These are phyloP conservation scores for Caenorhabditis zanzibari DNA, from an alignment of 2,888 invertebrate genomes.

Conservation along the genomic window DNA sequence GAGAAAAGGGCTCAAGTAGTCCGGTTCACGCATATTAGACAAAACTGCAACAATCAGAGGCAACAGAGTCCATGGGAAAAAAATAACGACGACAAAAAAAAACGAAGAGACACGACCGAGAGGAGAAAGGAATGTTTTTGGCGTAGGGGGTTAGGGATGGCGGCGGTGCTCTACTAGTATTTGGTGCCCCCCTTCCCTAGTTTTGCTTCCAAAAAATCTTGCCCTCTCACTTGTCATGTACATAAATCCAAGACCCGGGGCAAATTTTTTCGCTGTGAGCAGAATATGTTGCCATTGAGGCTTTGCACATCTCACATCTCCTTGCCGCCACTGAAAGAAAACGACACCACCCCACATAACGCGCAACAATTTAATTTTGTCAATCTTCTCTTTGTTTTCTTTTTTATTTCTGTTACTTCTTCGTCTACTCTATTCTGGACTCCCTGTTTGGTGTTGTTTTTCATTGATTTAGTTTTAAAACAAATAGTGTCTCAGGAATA, in stretches of 20 bases:
- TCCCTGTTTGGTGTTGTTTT: constrained; percentile 4
- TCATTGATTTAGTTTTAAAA: not conserved
- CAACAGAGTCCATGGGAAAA: constrained; percentile 40
- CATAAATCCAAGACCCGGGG: constrained; percentile 48
- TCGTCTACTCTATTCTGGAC: not conserved
- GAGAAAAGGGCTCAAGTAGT: constrained; percentile 55
- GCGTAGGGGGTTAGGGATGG: constrained; percentile 20
- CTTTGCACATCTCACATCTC: constrained; percentile 42
- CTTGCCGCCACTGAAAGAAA: constrained; percentile 32
- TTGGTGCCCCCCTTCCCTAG: constrained; percentile 30
- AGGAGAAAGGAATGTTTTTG: constrained; percentile 33
- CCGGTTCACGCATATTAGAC: constrained; percentile 49
- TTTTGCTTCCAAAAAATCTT: constrained; percentile 48
- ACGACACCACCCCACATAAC: constrained; percentile 55
- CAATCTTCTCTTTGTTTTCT: constrained; percentile 50
- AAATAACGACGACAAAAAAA: constrained; percentile 8
- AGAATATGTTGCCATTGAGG: constrained; percentile 55
- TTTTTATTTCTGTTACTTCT: constrained; percentile 5
- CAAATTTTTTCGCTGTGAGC: constrained; percentile 33
- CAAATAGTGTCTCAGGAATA: not conserved
- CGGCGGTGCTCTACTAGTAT: constrained; percentile 44
- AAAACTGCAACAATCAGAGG: constrained; percentile 43
- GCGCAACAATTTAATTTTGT: constrained; percentile 56
- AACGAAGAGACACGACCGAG: constrained; percentile 19
- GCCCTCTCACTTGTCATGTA: constrained; percentile 65